These are phyloP conservation scores for Scolopax rusticola DNA, from an alignment of 2,797 vertebrate species.

Conservation along the genomic window DNA sequence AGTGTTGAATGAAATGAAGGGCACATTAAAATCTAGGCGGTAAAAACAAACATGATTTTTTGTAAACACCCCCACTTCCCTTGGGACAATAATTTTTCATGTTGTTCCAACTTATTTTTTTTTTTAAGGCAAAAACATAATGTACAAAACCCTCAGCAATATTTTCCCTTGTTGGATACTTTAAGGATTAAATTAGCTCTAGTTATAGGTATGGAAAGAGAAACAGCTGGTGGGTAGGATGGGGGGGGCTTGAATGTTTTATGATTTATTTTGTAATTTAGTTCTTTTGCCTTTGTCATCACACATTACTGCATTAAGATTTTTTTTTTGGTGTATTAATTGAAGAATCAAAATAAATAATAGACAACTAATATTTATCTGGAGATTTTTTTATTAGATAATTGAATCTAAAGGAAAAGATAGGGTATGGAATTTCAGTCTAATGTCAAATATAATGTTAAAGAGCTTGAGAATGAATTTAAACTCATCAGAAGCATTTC, in stretches of 20 bases:
- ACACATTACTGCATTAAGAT: not conserved
- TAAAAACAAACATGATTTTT: not conserved
- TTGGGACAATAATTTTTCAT: not conserved
- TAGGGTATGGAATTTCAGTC: not conserved
- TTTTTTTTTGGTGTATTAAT: not conserved
- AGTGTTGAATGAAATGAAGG: not conserved
- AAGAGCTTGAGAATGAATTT: not conserved
- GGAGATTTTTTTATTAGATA: not conserved
- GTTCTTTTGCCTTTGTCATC: not conserved
- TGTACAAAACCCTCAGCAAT: fast-evolving
- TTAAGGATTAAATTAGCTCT: not conserved
- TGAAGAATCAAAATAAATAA: not conserved
- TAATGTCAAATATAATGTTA: not conserved
- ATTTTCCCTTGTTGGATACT: not conserved
- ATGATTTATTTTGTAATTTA: not conserved
- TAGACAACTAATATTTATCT: not conserved
- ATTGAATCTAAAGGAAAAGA: not conserved
- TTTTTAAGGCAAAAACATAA: not conserved
- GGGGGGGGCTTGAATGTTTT: not conserved
- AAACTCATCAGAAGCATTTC: not conserved
- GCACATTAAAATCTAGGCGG: not conserved
- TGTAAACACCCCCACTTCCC: not conserved
- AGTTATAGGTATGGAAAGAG: not conserved
- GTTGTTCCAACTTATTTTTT: not conserved
- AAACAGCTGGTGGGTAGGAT: not conserved